Percentiles rank a stretch among this genome's conserved stretches.
Evolutionary conservation across 2,888 invertebrate genomes (phyloP).

Genomic region (Phortica okadai): DNA sequence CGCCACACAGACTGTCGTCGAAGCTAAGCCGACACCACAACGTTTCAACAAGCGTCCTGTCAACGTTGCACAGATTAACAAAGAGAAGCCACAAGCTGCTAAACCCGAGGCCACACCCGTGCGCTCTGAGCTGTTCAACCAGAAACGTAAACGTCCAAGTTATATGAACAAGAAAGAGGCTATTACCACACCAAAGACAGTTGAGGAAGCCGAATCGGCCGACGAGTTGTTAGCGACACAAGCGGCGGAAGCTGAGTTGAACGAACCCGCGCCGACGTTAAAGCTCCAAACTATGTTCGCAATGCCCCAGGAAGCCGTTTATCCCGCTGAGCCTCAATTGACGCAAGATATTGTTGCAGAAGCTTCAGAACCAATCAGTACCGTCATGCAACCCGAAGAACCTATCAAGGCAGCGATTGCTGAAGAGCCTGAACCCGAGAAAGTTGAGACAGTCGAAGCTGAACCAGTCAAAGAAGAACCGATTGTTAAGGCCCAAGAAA

Average conservation of each 20-base stretch:
- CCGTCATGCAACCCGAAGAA: conserved; percentile 53
- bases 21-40: conserved; percentile 49
- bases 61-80: conserved; percentile 36
- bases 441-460: conserved; percentile 21
- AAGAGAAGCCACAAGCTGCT: conserved; percentile 56
- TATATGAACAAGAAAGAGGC: conserved; percentile 57
- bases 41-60: conserved; percentile 61
- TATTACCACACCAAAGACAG: conserved; percentile 43
- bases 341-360: conserved; percentile 51
- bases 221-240: conserved; percentile 51
- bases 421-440: not conserved
- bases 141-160: conserved; percentile 71
- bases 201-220: conserved; percentile 46
- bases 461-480: conserved; percentile 26
- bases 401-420: conserved; percentile 21
- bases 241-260: conserved; percentile 47
- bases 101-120: conserved; percentile 55
- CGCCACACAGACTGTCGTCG: conserved; percentile 34
- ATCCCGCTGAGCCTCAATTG: conserved; percentile 34
- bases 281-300: conserved; percentile 61
- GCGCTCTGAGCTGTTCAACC: conserved; percentile 65
- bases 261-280: conserved; percentile 61
- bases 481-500: conserved; percentile 30
- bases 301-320: conserved; percentile 16
- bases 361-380: conserved; percentile 60